A percentile compares a stretch with the other conserved stretches of the same genome.
Conservation (phyloP, 2,888 invertebrate genomes). For the Hydriomena furcata region DNA sequence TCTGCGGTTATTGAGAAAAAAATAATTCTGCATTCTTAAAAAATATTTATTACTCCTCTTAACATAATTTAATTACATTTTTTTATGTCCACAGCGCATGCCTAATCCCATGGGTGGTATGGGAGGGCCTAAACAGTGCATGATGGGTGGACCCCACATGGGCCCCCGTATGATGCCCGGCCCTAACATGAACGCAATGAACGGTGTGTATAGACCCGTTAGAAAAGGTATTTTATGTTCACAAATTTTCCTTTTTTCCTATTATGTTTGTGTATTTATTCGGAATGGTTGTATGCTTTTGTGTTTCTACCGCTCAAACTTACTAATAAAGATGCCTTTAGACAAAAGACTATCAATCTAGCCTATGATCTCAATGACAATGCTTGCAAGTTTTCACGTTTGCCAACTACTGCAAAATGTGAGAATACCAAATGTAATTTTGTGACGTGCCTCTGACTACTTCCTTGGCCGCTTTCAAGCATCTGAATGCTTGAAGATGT, state of each 20-base stretch:
- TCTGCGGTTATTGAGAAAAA: constrained; percentile 5
- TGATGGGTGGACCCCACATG: constrained; percentile 81
- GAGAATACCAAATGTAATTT: no score
- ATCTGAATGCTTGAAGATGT: no score
- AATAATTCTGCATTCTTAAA: no score
- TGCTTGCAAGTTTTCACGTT: no score
- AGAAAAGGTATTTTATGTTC: constrained; percentile 31
- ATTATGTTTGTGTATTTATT: constrained; percentile 24
- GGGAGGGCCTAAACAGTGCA: constrained; percentile 78
- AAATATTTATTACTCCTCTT: no score
- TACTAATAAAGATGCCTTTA: background rate
- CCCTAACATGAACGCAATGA: constrained; percentile 78
- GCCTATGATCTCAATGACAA: no score
- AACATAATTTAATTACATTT: no score
- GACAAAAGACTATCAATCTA: background rate
- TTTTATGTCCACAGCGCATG: constrained; percentile 66
- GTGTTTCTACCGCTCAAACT: constrained; percentile 2
- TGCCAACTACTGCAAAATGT: no score
- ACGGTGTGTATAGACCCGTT: constrained; percentile 57
- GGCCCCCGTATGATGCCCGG: constrained; percentile 81
- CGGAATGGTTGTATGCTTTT: constrained; percentile 11
- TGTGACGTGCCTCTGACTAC: no score
- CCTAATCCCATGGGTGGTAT: constrained; percentile 80
- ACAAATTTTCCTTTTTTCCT: constrained; percentile 27
- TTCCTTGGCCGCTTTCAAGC: no score